Conservation (phyloP, 2,888 invertebrate genomes). For the Amiota mariae region DNA sequence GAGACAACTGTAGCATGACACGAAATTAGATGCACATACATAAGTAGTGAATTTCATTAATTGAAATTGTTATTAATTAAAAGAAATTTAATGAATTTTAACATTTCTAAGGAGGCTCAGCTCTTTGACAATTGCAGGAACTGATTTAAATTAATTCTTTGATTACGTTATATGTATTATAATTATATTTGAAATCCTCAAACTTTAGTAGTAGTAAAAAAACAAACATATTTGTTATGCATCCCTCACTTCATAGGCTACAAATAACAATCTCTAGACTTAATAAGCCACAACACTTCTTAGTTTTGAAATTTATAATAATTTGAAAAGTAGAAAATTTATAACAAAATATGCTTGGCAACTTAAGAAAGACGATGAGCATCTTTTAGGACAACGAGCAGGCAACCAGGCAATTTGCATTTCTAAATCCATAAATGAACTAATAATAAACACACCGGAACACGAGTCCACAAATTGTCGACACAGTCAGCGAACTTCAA, state of each 20-base stretch:
- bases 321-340: background rate
- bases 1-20: slow-evolving; percentile 8
- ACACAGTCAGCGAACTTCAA: slow-evolving; percentile 33
- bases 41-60: too few species aligned
- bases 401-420: slow-evolving; percentile 50
- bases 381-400: slow-evolving; percentile 12
- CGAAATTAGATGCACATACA: background rate
- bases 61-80: too few species aligned
- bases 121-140: too few species aligned
- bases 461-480: slow-evolving; percentile 58
- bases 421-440: slow-evolving; percentile 51
- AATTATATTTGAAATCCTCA: too few species aligned
- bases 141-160: too few species aligned
- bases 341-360: background rate
- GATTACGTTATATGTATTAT: too few species aligned
- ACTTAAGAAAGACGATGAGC: slow-evolving; percentile 6
- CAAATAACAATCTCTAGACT: background rate
- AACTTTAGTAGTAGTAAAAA: too few species aligned
- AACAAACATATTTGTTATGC: too few species aligned
- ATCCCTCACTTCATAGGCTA: too few species aligned
- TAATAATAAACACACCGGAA: slow-evolving; percentile 61
- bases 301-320: background rate
- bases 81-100: too few species aligned
- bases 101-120: too few species aligned
- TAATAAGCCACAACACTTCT: slow-evolving; percentile 1